A percentile compares a stretch with the other conserved stretches of the same genome.
Conservation (phyloP, 2,888 invertebrate genomes). For the Pristionchus maxplancki region DNA sequence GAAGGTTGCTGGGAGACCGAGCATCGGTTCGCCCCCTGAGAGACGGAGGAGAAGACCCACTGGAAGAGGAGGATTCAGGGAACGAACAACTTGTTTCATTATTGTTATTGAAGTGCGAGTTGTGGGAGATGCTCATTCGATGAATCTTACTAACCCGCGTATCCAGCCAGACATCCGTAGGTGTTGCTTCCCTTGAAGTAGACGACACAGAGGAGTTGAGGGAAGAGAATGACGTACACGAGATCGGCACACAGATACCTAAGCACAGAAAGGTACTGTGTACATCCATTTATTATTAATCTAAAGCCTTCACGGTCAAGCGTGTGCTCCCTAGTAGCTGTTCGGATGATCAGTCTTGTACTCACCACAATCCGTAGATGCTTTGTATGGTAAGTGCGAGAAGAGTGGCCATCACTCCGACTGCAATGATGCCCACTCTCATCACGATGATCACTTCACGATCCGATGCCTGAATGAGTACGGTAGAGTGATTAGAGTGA, state of each 20-base stretch:
- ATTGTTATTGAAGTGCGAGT: not conserved
- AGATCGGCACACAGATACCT: constrained; percentile 95
- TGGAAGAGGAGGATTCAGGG: constrained; percentile 49
- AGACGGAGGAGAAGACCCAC: constrained; percentile 83
- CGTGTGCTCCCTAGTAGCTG: too few species aligned
- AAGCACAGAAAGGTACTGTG: not conserved
- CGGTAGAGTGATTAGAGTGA: too few species aligned
- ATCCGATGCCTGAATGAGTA: constrained; percentile 87
- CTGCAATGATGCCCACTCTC: constrained; percentile 91
- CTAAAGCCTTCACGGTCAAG: too few species aligned
- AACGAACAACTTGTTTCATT: not conserved
- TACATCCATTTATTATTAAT: too few species aligned
- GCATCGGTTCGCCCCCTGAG: constrained; percentile 90
- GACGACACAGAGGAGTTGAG: constrained; percentile 96
- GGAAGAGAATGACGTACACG: constrained; percentile 98
- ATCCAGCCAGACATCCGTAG: constrained; percentile 89
- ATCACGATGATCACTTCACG: constrained; percentile 93
- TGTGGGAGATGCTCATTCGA: not conserved
- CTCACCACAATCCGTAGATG: constrained; percentile 93
- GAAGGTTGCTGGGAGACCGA: constrained; percentile 88
- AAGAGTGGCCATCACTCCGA: constrained; percentile 91
- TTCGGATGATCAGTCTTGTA: too few species aligned
- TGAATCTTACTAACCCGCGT: constrained; percentile 62
- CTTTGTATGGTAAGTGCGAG: constrained; percentile 98
- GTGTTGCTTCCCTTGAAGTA: constrained; percentile 97